Evolutionary conservation across 1,140 invertebrate species (phyloP).

Genomic region (Nomia melanderi): DNA sequence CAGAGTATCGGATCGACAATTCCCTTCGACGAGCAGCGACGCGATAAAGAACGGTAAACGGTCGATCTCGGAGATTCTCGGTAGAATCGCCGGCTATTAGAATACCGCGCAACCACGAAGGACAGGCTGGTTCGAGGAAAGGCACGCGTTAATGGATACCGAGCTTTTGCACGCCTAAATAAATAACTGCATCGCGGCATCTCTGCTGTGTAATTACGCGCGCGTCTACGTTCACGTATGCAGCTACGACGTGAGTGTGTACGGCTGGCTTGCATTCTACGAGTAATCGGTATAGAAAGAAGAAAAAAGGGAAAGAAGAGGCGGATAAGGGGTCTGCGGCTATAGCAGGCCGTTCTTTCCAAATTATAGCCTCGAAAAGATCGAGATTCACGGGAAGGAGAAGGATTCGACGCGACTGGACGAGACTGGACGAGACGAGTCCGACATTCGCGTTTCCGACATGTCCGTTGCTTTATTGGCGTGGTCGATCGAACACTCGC

Average conservation of each 20-base stretch:
- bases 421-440: too few species aligned
- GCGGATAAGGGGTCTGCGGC: constrained; percentile 42
- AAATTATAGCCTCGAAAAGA: constrained; percentile 61
- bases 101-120: constrained; percentile 38
- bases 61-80: not conserved
- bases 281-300: constrained; percentile 39
- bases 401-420: constrained; percentile 2
- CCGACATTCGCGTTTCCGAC: too few species aligned
- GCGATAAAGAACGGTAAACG: not conserved
- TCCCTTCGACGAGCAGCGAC: not conserved
- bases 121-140: constrained; percentile 53
- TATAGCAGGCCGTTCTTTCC: constrained; percentile 37
- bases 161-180: constrained; percentile 66
- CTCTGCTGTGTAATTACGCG: constrained; percentile 50
- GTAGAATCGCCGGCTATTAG: constrained; percentile 45
- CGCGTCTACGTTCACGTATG: not conserved
- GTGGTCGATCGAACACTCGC: not conserved
- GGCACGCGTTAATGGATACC: constrained; percentile 57
- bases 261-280: constrained; percentile 43
- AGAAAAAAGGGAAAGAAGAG: constrained; percentile 15
- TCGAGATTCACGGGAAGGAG: constrained; percentile 35
- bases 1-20: not conserved
- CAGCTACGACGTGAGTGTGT: not conserved
- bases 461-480: too few species aligned
- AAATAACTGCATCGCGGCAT: constrained; percentile 59